Conservation (phyloP, 1,140 invertebrate genomes). For the Drosophila eugracilis region DNA sequence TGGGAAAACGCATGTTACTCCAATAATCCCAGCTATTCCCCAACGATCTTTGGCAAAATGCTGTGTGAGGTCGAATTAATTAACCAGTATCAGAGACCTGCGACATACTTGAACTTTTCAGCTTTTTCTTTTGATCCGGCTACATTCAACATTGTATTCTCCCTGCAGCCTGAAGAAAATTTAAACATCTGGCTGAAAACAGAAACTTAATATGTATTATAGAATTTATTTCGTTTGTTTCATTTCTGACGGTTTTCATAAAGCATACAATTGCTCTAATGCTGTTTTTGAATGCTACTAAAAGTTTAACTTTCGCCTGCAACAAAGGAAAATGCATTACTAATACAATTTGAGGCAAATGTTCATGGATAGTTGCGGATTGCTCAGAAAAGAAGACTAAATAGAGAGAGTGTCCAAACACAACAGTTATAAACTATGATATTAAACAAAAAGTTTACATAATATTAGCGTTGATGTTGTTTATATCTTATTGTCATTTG, state of each 20-base stretch:
- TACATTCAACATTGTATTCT: neutral
- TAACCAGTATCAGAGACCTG: no score
- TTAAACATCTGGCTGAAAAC: no score
- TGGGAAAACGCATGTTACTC: conserved; percentile 98
- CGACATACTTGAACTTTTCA: conserved; percentile 21
- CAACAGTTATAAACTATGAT: conserved; percentile 43
- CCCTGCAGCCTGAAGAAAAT: neutral
- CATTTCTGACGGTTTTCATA: conserved; percentile 31
- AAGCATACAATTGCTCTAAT: conserved; percentile 35
- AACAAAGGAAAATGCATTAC: conserved; percentile 65
- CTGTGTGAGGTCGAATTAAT: conserved; percentile 84
- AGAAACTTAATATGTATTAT: neutral
- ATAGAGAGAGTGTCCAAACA: conserved; percentile 37
- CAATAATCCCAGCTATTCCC: conserved; percentile 99
- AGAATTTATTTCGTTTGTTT: conserved; percentile 32
- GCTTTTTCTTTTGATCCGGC: conserved; percentile 5
- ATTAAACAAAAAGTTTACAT: conserved; percentile 37
- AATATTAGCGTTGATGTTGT: conserved; percentile 39
- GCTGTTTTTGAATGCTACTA: conserved; percentile 34
- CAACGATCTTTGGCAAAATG: conserved; percentile 96
- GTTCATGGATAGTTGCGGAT: conserved; percentile 19
- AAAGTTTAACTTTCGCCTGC: conserved; percentile 35
- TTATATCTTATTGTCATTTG: conserved; percentile 74
- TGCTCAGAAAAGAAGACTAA: conserved; percentile 8
- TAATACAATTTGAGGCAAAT: conserved; percentile 45